A percentile compares a stretch with the other conserved stretches of the same genome.
Evolutionary conservation across 2,888 invertebrate genomes (phyloP).

Genomic region (Dolichomitus sp.): DNA sequence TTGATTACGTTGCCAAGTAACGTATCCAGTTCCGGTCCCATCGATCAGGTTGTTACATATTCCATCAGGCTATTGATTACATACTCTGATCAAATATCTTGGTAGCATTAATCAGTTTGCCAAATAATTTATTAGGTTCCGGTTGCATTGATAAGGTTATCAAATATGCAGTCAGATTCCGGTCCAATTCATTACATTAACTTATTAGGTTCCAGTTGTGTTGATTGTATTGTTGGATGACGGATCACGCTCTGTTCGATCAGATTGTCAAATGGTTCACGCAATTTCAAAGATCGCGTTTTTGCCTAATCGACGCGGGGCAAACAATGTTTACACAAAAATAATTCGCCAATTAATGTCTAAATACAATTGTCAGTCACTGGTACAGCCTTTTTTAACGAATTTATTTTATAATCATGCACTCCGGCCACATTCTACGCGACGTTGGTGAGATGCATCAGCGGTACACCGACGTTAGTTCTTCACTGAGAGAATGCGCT

Average conservation of each 20-base stretch:
- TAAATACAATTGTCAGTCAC: neutral
- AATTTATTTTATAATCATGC: neutral
- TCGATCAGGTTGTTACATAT: neutral
- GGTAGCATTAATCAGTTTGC: neutral
- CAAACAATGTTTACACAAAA: neutral
- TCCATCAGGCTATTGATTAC: neutral
- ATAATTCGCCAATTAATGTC: neutral
- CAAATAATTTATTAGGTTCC: neutral
- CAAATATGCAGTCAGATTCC: neutral
- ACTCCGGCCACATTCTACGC: neutral
- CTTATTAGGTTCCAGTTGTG: neutral
- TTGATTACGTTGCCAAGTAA: neutral
- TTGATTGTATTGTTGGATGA: neutral
- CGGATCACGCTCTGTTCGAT: neutral
- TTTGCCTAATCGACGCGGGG: neutral
- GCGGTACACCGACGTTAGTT: conserved; percentile 77
- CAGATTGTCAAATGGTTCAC: neutral
- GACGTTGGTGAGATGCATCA: conserved; percentile 66
- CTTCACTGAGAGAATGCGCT: conserved; percentile 79
- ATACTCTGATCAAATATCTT: too few relatives aligned
- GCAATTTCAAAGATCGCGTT: neutral
- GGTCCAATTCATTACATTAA: neutral
- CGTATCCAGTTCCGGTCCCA: neutral
- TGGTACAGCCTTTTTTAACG: neutral
- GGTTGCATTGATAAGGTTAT: neutral